phyloP scores from a whole-genome alignment of 2,888 invertebrate genomes.

The Lasioglossum malachurum region DNA sequence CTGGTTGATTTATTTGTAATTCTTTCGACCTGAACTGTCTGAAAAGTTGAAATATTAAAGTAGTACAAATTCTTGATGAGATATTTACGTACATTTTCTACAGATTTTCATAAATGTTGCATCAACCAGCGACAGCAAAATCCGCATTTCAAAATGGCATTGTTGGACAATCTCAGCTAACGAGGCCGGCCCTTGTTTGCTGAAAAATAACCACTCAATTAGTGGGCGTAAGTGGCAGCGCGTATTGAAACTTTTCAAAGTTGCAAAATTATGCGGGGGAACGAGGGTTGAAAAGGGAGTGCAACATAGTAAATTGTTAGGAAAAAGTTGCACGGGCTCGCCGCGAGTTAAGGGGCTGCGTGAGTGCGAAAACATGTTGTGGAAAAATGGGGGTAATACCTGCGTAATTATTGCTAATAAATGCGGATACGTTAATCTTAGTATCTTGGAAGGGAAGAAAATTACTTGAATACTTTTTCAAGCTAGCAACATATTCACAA shows the following conservation, averaged over 20 bases:
- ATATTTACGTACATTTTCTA: neutral
- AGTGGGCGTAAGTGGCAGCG: neutral
- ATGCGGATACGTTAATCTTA: conserved; percentile 30
- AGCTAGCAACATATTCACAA: too few species aligned
- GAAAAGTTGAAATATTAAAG: too few species aligned
- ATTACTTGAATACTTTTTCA: too few species aligned
- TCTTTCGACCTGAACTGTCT: too few species aligned
- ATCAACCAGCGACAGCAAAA: too few species aligned
- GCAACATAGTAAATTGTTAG: conserved; percentile 32
- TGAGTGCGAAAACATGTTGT: conserved; percentile 54
- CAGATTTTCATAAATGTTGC: neutral
- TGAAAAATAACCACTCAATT: neutral
- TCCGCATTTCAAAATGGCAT: neutral
- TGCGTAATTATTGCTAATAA: conserved; percentile 52
- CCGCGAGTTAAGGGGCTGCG: conserved; percentile 42
- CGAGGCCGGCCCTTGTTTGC: neutral
- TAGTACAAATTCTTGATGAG: neutral
- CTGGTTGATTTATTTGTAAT: neutral
- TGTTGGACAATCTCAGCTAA: neutral
- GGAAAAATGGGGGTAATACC: conserved; percentile 39
- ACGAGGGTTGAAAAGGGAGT: neutral
- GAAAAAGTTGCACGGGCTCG: conserved; percentile 25
- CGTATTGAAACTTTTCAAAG: neutral
- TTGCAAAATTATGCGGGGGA: conserved; percentile 16
- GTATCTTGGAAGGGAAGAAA: neutral